Base-by-base conservation (phyloP, 2,888 invertebrate genomes). In the Eristalis intricaria region DNA sequence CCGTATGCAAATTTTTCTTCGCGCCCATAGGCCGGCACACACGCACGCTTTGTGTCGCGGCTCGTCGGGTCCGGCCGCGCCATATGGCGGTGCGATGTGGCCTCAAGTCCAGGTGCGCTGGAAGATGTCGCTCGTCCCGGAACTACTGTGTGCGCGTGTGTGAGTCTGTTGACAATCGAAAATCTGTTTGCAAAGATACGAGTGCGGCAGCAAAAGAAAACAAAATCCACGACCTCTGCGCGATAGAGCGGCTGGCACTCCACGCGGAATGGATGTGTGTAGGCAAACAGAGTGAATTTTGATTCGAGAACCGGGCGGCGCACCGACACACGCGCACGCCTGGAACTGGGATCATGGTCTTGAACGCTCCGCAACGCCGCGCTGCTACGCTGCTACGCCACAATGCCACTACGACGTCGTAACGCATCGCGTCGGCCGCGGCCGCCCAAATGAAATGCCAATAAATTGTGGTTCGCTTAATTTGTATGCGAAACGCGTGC, bases 401-500 rank as follows among this genome's bases (percentile, higher is more conserved):
- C n/a, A n/a, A 13, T 13, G 70, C 22, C 63, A 29, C 29, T 29
- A 22, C 19, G 11, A 38, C 38, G 29, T 4, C 26, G 35, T 15
- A 50, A 50, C 40, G 7, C 10, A 13, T 23, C 32, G 8, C 8
- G 32, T 10, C 32, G 32, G 8, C 32, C 32, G 8, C 23, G 63
- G 11, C 60, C 60, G 56, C 65, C 83, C 78, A 70, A 75, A 86
- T 79, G 83, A 80, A 87, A 87, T 84, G 80, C 84, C 87, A 87
- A 87, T 80, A 79, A 87, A 87, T 87, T 83, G 76, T 84, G 75
- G 84, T 83, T 78, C 68, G 68, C 73, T 84, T 87, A 80, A 87
- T 87, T 87, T 87, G 84, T 87, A 87, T 87, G 84, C 87, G 87
- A 50, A 84, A 80, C 83, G 84, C 84, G 87, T 87, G 84, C 84